Conservation (phyloP, 2,113 vertebrate species). For the Zosterops hypoxanthus region DNA sequence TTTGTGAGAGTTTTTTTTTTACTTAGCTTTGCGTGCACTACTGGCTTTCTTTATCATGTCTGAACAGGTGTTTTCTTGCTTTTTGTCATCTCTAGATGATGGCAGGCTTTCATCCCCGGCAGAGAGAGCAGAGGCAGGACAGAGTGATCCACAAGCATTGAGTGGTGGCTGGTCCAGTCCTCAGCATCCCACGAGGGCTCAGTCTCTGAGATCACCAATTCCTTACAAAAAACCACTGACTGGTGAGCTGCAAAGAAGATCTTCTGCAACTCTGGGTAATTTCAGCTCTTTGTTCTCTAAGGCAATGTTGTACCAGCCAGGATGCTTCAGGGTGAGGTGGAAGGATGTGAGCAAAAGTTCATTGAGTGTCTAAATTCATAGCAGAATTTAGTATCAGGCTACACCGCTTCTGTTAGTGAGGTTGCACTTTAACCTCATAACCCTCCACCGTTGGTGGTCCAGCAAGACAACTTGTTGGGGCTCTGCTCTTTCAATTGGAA, state of each 20-base stretch:
- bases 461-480: not conserved
- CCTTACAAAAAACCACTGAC: slow-evolving; percentile 82
- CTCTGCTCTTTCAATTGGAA: not conserved
- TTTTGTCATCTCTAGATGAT: slow-evolving; percentile 75
- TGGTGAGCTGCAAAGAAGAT: slow-evolving; percentile 83
- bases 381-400: not conserved
- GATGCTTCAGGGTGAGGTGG: not conserved
- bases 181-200: slow-evolving; percentile 77
- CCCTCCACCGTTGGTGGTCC: not conserved
- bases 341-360: not conserved
- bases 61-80: not conserved
- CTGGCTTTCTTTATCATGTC: not conserved
- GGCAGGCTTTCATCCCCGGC: slow-evolving; percentile 70
- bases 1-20: not conserved
- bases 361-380: not conserved
- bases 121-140: slow-evolving; percentile 81
- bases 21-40: not conserved
- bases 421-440: not conserved
- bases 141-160: slow-evolving; percentile 75
- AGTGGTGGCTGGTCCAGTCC: slow-evolving; percentile 86
- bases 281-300: not conserved
- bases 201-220: slow-evolving; percentile 75
- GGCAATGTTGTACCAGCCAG: not conserved
- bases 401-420: not conserved
- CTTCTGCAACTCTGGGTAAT: slow-evolving; percentile 85